Percentiles rank a stretch among this genome's conserved stretches.
Evolutionary conservation across 2,888 invertebrate genomes (phyloP).

Genomic region (Craniophora ligustri): DNA sequence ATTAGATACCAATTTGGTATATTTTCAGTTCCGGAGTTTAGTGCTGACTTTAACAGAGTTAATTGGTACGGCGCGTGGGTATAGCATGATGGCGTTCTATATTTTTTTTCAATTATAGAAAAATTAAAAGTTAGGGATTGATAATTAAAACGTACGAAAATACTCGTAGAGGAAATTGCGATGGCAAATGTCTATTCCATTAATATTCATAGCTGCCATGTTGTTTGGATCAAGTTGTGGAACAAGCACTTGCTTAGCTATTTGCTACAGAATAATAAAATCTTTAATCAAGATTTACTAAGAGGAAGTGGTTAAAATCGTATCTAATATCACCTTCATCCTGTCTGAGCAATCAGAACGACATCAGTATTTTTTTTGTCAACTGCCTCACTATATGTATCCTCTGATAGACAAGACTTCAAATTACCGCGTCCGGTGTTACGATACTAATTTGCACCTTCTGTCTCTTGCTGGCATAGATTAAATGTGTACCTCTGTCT

Average conservation of each 20-base stretch:
- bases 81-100: too few relatives aligned
- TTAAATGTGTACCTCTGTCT: conserved; percentile 7
- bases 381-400: conserved; percentile 34
- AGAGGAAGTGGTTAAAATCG: conserved; percentile 38
- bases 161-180: too few relatives aligned
- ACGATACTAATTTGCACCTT: conserved; percentile 27
- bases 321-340: conserved; percentile 33
- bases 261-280: too few relatives aligned
- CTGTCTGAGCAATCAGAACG: conserved; percentile 33
- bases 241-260: too few relatives aligned
- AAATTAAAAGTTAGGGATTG: too few relatives aligned
- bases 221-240: too few relatives aligned
- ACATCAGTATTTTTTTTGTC: conserved; percentile 49
- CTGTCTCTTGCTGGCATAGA: conserved; percentile 14
- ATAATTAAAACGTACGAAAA: too few relatives aligned
- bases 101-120: too few relatives aligned
- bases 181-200: too few relatives aligned
- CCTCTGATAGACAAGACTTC: conserved; percentile 40
- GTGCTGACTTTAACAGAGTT: too few relatives aligned
- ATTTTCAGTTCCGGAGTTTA: conserved; percentile 20
- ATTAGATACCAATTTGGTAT: conserved; percentile 11
- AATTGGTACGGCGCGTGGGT: too few relatives aligned
- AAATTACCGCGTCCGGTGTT: conserved; percentile 55
- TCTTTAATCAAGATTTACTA: conserved; percentile 22
- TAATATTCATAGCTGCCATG: too few relatives aligned